Conservation (phyloP, 2,888 invertebrate species). For the Cosmia trapezina region DNA sequence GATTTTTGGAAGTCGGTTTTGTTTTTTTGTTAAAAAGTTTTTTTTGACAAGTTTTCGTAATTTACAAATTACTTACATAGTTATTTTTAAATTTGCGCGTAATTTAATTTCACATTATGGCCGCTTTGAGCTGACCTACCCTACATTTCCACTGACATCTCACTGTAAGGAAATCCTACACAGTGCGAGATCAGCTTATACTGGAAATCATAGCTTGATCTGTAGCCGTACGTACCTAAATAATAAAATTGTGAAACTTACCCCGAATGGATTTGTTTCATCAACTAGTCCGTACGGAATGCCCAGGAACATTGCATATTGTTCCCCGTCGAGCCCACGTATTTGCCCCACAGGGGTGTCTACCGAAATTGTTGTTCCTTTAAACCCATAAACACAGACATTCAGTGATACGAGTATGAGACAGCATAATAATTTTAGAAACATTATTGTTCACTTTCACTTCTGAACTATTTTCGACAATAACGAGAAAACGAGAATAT, state of each 20-base stretch:
- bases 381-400: not conserved
- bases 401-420: not conserved
- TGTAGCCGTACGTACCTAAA: too few relatives aligned
- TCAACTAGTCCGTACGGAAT: slow-evolving; percentile 31
- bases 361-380: not conserved
- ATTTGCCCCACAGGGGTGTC: slow-evolving; percentile 9
- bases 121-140: too few relatives aligned
- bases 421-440: slow-evolving; percentile 7
- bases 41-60: too few relatives aligned
- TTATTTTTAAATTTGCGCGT: too few relatives aligned
- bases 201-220: too few relatives aligned
- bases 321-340: not conserved
- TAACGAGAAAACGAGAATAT: slow-evolving; percentile 2
- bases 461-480: not conserved
- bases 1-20: too few relatives aligned
- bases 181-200: too few relatives aligned
- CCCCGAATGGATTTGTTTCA: slow-evolving; percentile 27
- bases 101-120: too few relatives aligned
- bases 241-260: slow-evolving; percentile 11
- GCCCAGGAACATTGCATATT: slow-evolving; percentile 1
- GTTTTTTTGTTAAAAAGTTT: too few relatives aligned
- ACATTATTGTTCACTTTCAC: slow-evolving; percentile 1
- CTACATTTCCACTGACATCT: too few relatives aligned
- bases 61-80: too few relatives aligned
- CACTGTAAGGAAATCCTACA: too few relatives aligned